phyloP scores from a whole-genome alignment of 2,113 vertebrate species.

The Proteles cristata region DNA sequence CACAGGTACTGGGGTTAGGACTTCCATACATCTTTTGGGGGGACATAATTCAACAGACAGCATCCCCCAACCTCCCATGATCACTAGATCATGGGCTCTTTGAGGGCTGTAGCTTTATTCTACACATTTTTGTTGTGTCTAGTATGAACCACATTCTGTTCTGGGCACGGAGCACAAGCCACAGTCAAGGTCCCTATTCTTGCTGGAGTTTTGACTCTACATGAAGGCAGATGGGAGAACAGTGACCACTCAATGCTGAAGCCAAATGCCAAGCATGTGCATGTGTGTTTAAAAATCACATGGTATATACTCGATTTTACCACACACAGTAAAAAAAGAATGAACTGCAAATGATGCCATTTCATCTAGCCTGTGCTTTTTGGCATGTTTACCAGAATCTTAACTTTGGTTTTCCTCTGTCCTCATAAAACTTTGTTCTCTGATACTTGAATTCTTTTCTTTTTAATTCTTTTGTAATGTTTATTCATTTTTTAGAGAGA shows the following conservation, averaged over 20 bases:
- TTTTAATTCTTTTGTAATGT: neutral
- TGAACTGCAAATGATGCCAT: neutral
- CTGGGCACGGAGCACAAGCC: neutral
- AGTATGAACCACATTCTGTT: neutral
- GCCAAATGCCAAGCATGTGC: neutral
- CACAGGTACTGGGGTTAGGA: neutral
- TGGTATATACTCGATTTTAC: neutral
- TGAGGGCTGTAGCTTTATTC: neutral
- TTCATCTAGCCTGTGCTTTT: neutral
- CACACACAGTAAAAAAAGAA: neutral
- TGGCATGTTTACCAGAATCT: neutral
- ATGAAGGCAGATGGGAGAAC: neutral
- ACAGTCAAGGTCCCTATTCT: neutral
- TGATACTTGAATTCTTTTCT: neutral
- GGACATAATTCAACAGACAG: neutral
- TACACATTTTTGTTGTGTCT: neutral
- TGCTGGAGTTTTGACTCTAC: neutral
- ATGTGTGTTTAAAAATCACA: no score
- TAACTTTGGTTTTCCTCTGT: constrained; percentile 49
- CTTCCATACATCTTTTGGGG: neutral
- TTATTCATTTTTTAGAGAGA: neutral
- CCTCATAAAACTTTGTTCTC: constrained; percentile 22
- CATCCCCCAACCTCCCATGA: neutral
- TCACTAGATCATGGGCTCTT: neutral
- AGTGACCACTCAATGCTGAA: neutral